phyloP scores from a whole-genome alignment of 1,140 invertebrate genomes.

The Schmidtea mediterranea region DNA sequence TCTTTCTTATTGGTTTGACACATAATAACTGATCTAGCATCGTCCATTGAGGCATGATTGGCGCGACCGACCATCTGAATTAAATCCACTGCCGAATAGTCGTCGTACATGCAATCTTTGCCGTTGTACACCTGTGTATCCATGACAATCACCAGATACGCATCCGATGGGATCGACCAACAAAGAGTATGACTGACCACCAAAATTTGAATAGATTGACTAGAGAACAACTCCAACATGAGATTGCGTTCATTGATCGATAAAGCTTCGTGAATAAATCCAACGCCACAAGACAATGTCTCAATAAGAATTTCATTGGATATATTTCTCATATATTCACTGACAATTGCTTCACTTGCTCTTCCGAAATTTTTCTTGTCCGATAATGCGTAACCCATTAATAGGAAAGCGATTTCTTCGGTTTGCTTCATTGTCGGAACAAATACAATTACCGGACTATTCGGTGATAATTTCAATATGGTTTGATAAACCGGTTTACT shows the following conservation, averaged over 20 bases:
- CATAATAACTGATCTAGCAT: conserved; percentile 54
- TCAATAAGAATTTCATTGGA: neutral
- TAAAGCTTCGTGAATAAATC: conserved; percentile 81
- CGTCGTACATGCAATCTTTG: conserved; percentile 54
- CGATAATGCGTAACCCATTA: neutral
- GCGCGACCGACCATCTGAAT: conserved; percentile 72
- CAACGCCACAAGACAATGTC: conserved; percentile 50
- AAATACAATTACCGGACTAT: conserved; percentile 76
- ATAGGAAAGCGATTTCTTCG: conserved; percentile 57
- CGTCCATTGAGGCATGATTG: conserved; percentile 26
- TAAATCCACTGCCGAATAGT: conserved; percentile 86
- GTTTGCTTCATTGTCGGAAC: conserved; percentile 78
- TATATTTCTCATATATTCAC: conserved; percentile 2
- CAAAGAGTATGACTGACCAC: conserved; percentile 64
- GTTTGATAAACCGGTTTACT: conserved; percentile 82
- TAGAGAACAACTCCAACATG: conserved; percentile 69
- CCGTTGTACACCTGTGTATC: conserved; percentile 93
- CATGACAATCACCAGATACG: conserved; percentile 79
- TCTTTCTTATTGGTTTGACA: conserved; percentile 92
- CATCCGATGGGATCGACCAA: conserved; percentile 58
- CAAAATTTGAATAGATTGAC: conserved; percentile 67
- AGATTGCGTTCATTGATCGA: conserved; percentile 49
- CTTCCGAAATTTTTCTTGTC: neutral
- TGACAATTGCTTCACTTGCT: neutral
- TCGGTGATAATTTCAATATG: conserved; percentile 43